A percentile compares a stretch with the other conserved stretches of the same genome.
Evolutionary conservation across 2,113 vertebrate species (phyloP).

Genomic region (Galbula dea): DNA sequence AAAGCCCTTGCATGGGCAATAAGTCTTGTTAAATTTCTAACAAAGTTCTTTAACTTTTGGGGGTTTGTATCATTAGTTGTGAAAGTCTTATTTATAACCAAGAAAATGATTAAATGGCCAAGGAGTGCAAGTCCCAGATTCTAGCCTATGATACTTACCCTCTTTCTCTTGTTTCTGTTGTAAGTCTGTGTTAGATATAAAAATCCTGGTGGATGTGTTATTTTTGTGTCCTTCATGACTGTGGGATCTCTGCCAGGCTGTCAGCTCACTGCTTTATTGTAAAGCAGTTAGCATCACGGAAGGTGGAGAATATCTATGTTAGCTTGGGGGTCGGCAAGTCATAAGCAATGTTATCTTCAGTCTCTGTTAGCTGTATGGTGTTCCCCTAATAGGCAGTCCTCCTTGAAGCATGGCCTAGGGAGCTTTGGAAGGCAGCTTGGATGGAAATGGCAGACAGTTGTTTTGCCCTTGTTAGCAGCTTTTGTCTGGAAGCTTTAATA

Average conservation of each 20-base stretch:
- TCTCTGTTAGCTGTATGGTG: neutral
- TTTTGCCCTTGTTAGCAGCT: slow-evolving; percentile 25
- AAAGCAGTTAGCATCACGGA: neutral
- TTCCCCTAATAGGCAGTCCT: neutral
- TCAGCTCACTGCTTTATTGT: neutral
- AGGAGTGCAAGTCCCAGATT: neutral
- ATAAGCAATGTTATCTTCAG: neutral
- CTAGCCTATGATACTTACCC: neutral
- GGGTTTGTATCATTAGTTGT: neutral
- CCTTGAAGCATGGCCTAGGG: neutral
- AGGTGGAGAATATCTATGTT: neutral
- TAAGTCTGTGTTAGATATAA: neutral
- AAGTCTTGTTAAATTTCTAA: neutral
- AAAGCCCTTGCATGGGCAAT: neutral
- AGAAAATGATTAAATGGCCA: neutral
- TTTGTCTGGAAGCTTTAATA: slow-evolving; percentile 30
- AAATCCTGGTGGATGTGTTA: neutral
- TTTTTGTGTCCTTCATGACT: neutral
- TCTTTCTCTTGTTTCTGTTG: neutral
- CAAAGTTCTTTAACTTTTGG: neutral
- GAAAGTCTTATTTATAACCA: too few relatives aligned
- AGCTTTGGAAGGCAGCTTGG: neutral
- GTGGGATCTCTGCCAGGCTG: neutral
- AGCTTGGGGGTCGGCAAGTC: neutral
- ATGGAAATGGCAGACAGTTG: slow-evolving; percentile 12